Evolutionary conservation across 2,888 invertebrate species (phyloP), one percentile per base, ranked within the genome.

Genomic region (Corbicula japonica): DNA sequence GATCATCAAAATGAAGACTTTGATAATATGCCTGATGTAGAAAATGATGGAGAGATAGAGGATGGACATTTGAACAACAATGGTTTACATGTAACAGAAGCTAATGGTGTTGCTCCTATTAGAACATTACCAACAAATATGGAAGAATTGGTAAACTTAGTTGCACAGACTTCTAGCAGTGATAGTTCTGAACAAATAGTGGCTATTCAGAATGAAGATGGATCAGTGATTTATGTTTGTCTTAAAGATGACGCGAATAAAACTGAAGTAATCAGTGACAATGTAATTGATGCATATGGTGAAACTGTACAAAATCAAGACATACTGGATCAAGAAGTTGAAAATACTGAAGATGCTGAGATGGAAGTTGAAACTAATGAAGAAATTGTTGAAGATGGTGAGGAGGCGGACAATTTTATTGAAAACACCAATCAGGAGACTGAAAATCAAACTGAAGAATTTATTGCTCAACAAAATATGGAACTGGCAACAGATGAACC

Each of bases 201-300:
- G 23, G 80, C 80, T 10, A 72, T 63, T 61, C 76, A 76, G 32
- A 73, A 52, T 41, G 72, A 66, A 69, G 82, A 82, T 61, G 82
- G 82, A 1, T 62, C 79, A 23, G 30, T 73, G 2, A 76, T 82
- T 23, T 82, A 73, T 70, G 69, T 82, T 8, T 82, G 78, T 58
- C 52, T 78, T 23, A 65, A 74, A 44, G 58, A 54, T 35, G 48
- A 66, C 18, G 18, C 2, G 15, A 61, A 34, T 18, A 66, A 66
- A 41, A 38, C 54, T 8, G 52, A 66, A 54, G 66, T 54, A n/a
- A n/a, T n/a, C n/a, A n/a, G n/a, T n/a, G n/a, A n/a, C n/a, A n/a
- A n/a, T n/a, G n/a, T n/a, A n/a, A n/a, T n/a, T n/a, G n/a, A n/a
- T n/a, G n/a, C n/a, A n/a, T n/a, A n/a, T n/a, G n/a, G n/a, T n/a